These are phyloP conservation scores for Lutjanus erythropterus DNA, from an alignment of 2,113 vertebrate species.

Conservation along the genomic window DNA sequence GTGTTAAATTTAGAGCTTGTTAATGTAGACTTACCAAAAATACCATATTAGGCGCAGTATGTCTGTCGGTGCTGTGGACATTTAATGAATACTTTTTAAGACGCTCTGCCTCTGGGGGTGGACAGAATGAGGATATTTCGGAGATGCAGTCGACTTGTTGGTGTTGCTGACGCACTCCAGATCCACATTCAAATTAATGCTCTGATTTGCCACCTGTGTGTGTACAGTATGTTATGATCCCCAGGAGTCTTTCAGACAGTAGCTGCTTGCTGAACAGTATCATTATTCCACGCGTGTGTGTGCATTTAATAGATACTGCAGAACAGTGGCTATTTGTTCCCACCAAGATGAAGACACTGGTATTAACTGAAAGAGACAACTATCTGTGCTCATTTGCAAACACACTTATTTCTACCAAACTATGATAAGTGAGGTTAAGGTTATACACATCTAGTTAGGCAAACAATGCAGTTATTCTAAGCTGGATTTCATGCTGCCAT, in stretches of 20 bases:
- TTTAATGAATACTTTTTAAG: conserved; percentile 56
- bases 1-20: conserved; percentile 35
- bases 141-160: conserved; percentile 24
- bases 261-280: neutral
- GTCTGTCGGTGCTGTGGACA: conserved; percentile 32
- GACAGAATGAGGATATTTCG: conserved; percentile 55
- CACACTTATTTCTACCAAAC: neutral
- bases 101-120: conserved; percentile 31
- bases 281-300: neutral
- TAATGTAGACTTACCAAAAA: conserved; percentile 50
- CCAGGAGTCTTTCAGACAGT: conserved; percentile 4
- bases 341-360: neutral
- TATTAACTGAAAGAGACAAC: neutral
- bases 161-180: neutral
- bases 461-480: neutral
- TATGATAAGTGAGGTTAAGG: neutral
- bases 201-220: conserved; percentile 44
- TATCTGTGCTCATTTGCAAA: neutral
- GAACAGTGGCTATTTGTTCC: neutral
- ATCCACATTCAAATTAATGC: conserved; percentile 30
- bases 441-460: neutral
- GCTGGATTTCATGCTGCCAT: neutral
- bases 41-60: conserved; percentile 33
- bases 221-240: neutral
- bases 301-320: conserved; percentile 10